Percentiles rank a stretch among this genome's conserved stretches.
phyloP scores from a whole-genome alignment of 2,888 invertebrate genomes.

The Drosophila koepferae region DNA sequence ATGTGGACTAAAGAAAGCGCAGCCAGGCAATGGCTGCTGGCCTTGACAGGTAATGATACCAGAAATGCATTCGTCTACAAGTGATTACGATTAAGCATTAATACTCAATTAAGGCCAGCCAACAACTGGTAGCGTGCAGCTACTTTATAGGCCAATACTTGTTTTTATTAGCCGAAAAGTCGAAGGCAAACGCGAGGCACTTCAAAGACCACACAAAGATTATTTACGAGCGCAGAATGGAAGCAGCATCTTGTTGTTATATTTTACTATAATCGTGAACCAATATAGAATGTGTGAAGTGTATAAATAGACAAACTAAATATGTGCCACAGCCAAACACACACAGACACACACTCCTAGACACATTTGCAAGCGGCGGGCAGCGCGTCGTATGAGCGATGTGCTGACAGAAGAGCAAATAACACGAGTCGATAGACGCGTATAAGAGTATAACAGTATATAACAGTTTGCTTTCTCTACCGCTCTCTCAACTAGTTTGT shows the following conservation, averaged over 20 bases:
- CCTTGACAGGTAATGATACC: conserved; percentile 78
- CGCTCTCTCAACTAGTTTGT: conserved; percentile 10
- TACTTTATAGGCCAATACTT: conserved; percentile 38
- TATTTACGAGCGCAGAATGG: conserved; percentile 27
- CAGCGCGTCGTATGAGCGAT: conserved; percentile 25
- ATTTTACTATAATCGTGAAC: conserved; percentile 42
- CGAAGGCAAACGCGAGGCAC: conserved; percentile 27
- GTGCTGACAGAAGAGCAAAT: conserved; percentile 26
- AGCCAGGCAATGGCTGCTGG: conserved; percentile 76
- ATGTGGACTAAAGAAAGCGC: conserved; percentile 59
- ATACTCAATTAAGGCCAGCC: conserved; percentile 13
- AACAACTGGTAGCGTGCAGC: conserved; percentile 22
- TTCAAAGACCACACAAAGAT: conserved; percentile 16
- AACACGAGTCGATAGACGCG: not conserved
- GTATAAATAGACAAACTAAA: conserved; percentile 45
- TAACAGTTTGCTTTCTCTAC: not conserved
- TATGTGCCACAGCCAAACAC: conserved; percentile 15
- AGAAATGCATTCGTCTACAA: not conserved
- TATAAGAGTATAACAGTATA: conserved; percentile 6
- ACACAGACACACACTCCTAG: conserved; percentile 1
- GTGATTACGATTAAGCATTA: conserved; percentile 9
- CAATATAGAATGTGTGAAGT: conserved; percentile 52
- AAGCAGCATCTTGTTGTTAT: conserved; percentile 21
- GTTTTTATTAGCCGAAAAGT: conserved; percentile 35
- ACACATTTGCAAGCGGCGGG: not conserved